phyloP scores from a whole-genome alignment of 2,113 vertebrate species.

The Leucopsar rothschildi region DNA sequence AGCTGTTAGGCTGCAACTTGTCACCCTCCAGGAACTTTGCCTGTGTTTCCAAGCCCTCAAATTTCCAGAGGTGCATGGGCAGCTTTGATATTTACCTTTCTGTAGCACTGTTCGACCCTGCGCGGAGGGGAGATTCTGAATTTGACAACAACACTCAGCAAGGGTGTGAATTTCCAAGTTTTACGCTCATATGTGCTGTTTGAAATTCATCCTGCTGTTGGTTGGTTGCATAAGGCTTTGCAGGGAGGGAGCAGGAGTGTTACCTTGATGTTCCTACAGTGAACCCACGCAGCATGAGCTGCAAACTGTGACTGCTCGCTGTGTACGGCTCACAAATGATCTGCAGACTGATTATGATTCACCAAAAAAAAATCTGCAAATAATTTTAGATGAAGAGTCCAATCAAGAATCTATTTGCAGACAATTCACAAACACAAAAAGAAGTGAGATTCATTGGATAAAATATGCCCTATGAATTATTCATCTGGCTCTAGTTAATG shows the following conservation, averaged over 20 bases:
- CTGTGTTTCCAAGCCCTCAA: not conserved
- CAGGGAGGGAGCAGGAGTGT: conserved; percentile 14
- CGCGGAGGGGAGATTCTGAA: not conserved
- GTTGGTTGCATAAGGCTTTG: conserved; percentile 21
- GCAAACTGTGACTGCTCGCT: not conserved
- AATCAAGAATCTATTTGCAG: conserved; percentile 67
- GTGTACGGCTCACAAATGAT: not conserved
- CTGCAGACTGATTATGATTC: conserved; percentile 52
- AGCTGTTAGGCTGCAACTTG: not conserved
- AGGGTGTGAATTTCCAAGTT: conserved; percentile 59
- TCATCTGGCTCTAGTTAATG: conserved; percentile 49
- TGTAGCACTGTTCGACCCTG: not conserved
- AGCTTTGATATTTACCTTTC: conserved; percentile 2
- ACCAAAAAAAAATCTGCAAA: conserved; percentile 11
- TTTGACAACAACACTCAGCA: conserved; percentile 36
- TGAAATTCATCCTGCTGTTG: conserved; percentile 12
- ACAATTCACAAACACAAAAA: conserved; percentile 65
- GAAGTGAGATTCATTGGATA: conserved; percentile 40
- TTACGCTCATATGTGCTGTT: not conserved
- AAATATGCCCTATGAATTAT: conserved; percentile 59
- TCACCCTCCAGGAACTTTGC: not conserved
- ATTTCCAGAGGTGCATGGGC: not conserved
- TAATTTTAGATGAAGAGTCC: conserved; percentile 59
- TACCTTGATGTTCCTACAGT: conserved; percentile 16
- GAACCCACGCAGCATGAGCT: conserved; percentile 25